A percentile compares a stretch with the other conserved stretches of the same genome.
Conservation (phyloP, 2,797 vertebrate genomes). For the Cossypha niveicapilla region DNA sequence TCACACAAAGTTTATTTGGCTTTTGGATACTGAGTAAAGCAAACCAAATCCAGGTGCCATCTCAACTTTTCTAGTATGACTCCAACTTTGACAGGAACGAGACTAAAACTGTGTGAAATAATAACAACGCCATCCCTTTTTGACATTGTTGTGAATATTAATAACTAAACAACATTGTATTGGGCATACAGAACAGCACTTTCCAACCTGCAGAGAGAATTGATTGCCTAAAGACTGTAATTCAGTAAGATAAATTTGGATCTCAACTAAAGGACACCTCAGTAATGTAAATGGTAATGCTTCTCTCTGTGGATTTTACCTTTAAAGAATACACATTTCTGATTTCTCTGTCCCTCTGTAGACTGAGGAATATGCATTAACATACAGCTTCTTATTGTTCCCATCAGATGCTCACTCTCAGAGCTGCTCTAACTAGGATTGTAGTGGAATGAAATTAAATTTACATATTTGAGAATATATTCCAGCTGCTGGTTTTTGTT, state of each 20-base stretch:
- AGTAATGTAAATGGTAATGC: conserved; percentile 3
- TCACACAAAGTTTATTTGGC: background rate
- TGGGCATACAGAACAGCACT: background rate
- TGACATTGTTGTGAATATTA: background rate
- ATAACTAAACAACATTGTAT: background rate
- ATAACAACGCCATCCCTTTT: background rate
- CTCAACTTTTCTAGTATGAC: background rate
- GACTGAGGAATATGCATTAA: background rate
- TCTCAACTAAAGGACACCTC: background rate
- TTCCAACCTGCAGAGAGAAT: background rate
- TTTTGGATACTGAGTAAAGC: background rate
- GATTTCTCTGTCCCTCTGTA: background rate
- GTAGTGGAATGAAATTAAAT: background rate
- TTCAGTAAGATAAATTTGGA: background rate
- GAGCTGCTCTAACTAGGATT: background rate
- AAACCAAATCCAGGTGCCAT: background rate
- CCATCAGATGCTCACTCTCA: background rate
- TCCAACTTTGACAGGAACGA: background rate
- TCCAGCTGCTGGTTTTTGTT: background rate
- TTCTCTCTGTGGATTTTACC: conserved; percentile 4
- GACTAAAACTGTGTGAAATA: background rate
- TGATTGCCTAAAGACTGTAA: background rate
- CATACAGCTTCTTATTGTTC: background rate
- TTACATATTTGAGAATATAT: background rate
- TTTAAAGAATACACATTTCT: background rate